Evolutionary conservation across 2,797 vertebrate genomes (phyloP), one percentile per base, ranked within the genome.

Genomic region (Taeniopygia guttata): DNA sequence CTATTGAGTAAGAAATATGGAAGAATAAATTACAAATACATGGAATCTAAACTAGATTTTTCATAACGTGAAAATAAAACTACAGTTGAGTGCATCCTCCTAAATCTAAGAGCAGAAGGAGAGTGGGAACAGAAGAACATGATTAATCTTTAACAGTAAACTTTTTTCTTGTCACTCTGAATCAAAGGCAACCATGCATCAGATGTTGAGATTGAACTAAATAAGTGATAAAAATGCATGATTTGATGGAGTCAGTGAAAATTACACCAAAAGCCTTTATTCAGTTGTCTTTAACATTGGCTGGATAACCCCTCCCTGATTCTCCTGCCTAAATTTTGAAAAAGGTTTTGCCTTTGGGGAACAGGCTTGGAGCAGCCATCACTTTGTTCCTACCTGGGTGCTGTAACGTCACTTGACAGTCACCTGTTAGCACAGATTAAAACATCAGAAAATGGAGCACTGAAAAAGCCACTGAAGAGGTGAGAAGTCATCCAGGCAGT

Each of bases 131-230:
- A 95, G 93, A 87, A 89, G 90, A 95, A 94, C 72, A 91, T 94
- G 93, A 94, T 96, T 96, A 95, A 97, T 96, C 91, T 92, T 95
- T 90, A 95, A 93, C 95, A 92, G 93, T 93, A 95, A 94, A 97
- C 87, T 93, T 93, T 76, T 83, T 95, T 90, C 94, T 95, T 97
- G 94, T 97, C 92, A 96, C 80, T 96, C 63, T 79, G 93, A 96
- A 96, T 96, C 87, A 94, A 95, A 95, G 87, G 63, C 79, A 96
- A 10, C 63, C 46, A 32, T 93, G 93, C 64, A 45, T 96, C 95
- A 93, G 85, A 93, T 95, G 89, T 91, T 92, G 54, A 68, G 75
- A 87, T 91, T 83, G 85, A 90, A 87, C 60, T 80, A 94, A 95
- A 90, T 48, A 90, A 92, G 72, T 74, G 26, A 72, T 78, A 87